Evolutionary conservation across 1,140 invertebrate species (phyloP).

Genomic region (Tetranychus cinnabarinus): DNA sequence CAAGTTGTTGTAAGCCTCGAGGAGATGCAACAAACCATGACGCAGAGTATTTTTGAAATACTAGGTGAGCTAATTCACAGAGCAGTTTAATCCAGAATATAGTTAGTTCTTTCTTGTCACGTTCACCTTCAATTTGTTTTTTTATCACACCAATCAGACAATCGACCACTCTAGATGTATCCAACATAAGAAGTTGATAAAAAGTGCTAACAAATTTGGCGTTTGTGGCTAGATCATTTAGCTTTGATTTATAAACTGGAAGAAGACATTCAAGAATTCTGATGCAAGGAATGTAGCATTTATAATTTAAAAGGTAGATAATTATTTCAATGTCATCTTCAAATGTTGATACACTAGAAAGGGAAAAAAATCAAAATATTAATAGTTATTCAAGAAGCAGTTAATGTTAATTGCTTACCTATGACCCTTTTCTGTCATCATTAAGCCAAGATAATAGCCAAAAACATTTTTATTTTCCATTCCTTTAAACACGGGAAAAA

Average conservation of each 20-base stretch:
- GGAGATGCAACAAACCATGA: slow-evolving; percentile 6
- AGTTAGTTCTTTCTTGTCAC: neutral
- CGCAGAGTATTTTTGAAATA: neutral
- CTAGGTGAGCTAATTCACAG: neutral
- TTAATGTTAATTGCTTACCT: neutral
- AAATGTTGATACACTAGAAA: neutral
- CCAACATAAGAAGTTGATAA: neutral
- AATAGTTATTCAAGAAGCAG: neutral
- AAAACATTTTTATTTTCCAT: slow-evolving; percentile 2
- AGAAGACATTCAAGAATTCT: slow-evolving; percentile 2
- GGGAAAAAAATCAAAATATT: neutral
- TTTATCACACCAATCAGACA: neutral
- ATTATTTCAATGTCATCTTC: neutral
- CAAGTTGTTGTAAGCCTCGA: slow-evolving; percentile 1
- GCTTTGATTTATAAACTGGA: slow-evolving; percentile 1
- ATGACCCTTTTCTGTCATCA: slow-evolving; percentile 6
- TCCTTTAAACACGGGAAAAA: slow-evolving; percentile 1
- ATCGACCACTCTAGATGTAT: neutral
- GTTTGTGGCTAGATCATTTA: neutral
- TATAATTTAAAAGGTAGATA: neutral
- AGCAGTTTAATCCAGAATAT: slow-evolving; percentile 7
- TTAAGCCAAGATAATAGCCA: slow-evolving; percentile 4
- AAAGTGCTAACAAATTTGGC: neutral
- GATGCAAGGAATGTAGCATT: slow-evolving; percentile 1
- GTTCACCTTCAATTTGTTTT: neutral